phyloP scores from a whole-genome alignment of 2,113 vertebrate genomes.

The Epinephelus cyanopodus region DNA sequence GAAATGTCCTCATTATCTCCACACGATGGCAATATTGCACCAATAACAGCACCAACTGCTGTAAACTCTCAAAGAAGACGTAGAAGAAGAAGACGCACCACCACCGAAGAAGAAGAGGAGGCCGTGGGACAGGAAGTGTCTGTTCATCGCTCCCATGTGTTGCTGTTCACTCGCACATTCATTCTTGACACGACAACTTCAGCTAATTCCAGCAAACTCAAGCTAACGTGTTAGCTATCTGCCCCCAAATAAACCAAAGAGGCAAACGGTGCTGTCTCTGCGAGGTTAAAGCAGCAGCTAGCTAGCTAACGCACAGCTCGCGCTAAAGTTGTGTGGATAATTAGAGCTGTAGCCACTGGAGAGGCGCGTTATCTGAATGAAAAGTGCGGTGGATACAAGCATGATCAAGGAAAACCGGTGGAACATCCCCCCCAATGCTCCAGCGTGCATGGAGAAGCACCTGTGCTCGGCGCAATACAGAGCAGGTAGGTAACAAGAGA shows the following conservation, averaged over 20 bases:
- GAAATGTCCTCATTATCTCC: no score
- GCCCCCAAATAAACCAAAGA: not conserved
- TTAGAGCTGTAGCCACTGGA: not conserved
- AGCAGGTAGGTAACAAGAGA: slow-evolving; percentile 75
- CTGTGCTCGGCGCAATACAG: slow-evolving; percentile 90
- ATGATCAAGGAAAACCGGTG: slow-evolving; percentile 88
- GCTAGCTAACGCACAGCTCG: slow-evolving; percentile 17
- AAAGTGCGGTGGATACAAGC: slow-evolving; percentile 61
- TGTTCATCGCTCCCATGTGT: slow-evolving; percentile 56
- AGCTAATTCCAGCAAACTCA: not conserved
- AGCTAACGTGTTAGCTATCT: not conserved
- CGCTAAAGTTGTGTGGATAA: not conserved
- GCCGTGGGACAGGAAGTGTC: slow-evolving; percentile 66
- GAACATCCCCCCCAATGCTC: slow-evolving; percentile 92
- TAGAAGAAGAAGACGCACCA: not conserved
- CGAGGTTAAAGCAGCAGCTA: not conserved
- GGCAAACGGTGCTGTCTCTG: not conserved
- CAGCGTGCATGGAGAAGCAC: slow-evolving; percentile 95
- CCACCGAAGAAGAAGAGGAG: not conserved
- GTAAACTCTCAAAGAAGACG: not conserved
- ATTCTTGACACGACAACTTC: slow-evolving; percentile 2
- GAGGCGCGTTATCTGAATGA: slow-evolving; percentile 52
- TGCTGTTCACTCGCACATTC: slow-evolving; percentile 38
- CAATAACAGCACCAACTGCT: not conserved
- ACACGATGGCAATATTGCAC: not conserved